Base-by-base conservation (phyloP, 2,113 vertebrate genomes). In the Fukomys damarensis region DNA sequence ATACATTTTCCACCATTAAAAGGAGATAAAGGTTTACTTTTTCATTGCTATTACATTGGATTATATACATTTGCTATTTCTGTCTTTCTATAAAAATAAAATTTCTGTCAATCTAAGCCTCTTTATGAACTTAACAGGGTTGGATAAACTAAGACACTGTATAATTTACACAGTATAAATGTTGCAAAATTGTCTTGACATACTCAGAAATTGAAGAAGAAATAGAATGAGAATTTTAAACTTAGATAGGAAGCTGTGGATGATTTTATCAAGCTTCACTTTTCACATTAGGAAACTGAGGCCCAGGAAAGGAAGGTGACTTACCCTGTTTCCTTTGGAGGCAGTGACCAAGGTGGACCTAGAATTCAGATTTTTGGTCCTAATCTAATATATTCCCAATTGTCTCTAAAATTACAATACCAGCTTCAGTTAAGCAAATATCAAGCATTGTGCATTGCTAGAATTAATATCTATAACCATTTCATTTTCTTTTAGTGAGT, bases 181-280 rank as follows among this genome's bases (percentile, higher is more conserved):
- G 70, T 86, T 85, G 13, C 11, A 88, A 65, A 56, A 9, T 56
- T 56, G 54, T 56, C 54, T 56, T 16, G 16, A 56, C 54, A 56
- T 56, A 56, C 8, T 16, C 54, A 56, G 54, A 12, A 56, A 56
- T 56, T 16, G 54, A 56, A 56, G 54, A 56, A 76, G 65, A 91
- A 82, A 70, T 2, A 70, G 65, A 72, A 94, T 32, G n/a, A 68
- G 41, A 61, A 65, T 46, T 89, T 95, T 93, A n/a, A 80, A 54
- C 65, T 49, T 63, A 84, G 56, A n/a, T 43, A 35, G 59, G 41
- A 72, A 66, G 52, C 49, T 61, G 43, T 54, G 83, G 68, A 91
- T 58, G 41, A 84, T 93, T 93, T 91, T 80, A 77, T 26, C 70
- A 88, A 63, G 38, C 9, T 88, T 87, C 19, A 43, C 70, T 85